Base-by-base conservation (phyloP, 2,113 vertebrate genomes). In the Mobula birostris region DNA sequence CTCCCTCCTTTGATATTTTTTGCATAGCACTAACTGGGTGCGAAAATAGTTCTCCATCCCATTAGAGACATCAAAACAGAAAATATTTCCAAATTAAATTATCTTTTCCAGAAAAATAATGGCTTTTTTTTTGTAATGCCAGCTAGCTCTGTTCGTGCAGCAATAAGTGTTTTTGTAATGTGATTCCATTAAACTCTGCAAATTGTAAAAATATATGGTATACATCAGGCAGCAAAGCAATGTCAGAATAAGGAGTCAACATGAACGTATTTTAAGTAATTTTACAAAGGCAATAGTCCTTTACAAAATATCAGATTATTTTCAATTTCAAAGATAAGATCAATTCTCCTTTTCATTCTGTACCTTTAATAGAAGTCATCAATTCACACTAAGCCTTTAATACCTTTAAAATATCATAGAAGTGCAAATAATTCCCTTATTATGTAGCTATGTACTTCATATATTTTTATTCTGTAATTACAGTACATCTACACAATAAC, bases 101-200 rank as follows among this genome's bases (percentile, higher is more conserved):
- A 90, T 68, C 27, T 66, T 66, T 68, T 90, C 29, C 61, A 68
- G 85, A 90, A 90, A n/a, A 90, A 32, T 90, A 32, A 36, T n/a
- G 6, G n/a, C 85, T 36, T 61, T 68, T 90, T 90, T 90, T 5
- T 32, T 66, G n/a, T 36, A 32, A 68, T 90, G 85, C 61, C n/a
- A 68, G 27, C 29, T 6, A 63, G 27, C 58, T 63, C 58, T 88
- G 58, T 15, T 5, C 11, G 24, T 90, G 85, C 17, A 19, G 85
- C n/a, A n/a, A 90, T 90, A 90, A 90, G 29, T 90, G 61, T n/a
- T 32, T 66, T 32, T 90, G n/a, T 90, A 66, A 68, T 90, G 61
- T 66, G 85, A 90, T 90, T 90, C 63, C 61, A 68, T 68, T 90
- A 90, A 90, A 66, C 61, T 32, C 85, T 7, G 29, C 15, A n/a